A percentile compares a stretch with the other conserved stretches of the same genome.
Conservation (phyloP, 1,140 invertebrate genomes). For the Euwallacea similis region DNA sequence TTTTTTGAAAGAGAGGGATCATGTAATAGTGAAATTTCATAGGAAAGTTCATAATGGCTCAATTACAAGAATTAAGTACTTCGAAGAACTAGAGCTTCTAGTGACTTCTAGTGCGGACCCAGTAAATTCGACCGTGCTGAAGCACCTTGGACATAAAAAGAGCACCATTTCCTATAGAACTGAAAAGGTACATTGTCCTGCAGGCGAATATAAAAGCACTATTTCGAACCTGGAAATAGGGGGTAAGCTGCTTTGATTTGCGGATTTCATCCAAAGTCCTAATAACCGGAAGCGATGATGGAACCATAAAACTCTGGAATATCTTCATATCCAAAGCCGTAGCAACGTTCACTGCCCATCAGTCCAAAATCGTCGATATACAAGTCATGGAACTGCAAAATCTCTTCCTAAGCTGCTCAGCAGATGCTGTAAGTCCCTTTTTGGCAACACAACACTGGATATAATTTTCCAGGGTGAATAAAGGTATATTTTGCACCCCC, state of each 20-base stretch:
- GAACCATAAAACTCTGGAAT: conserved; percentile 57
- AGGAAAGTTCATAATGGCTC: conserved; percentile 53
- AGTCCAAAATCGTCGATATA: conserved; percentile 54
- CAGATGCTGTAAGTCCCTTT: conserved; percentile 55
- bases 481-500: too few relatives aligned
- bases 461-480: too few relatives aligned
- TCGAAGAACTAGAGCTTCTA: conserved; percentile 51
- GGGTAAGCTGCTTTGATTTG: conserved; percentile 57
- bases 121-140: conserved; percentile 53
- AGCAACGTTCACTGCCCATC: conserved; percentile 48
- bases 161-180: conserved; percentile 57
- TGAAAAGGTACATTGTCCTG: conserved; percentile 49
- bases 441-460: too few relatives aligned
- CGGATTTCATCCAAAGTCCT: conserved; percentile 54
- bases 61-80: conserved; percentile 53
- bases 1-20: conserved; percentile 54
- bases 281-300: conserved; percentile 56
- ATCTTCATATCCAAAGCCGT: conserved; percentile 50
- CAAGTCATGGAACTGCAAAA: conserved; percentile 52
- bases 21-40: conserved; percentile 50
- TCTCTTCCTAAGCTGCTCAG: conserved; percentile 55
- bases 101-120: conserved; percentile 58
- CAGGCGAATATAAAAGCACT: background rate
- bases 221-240: conserved; percentile 48
- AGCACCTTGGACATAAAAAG: conserved; percentile 53